Base-by-base conservation (phyloP, 2,888 invertebrate genomes). In the Andrena bucephala region DNA sequence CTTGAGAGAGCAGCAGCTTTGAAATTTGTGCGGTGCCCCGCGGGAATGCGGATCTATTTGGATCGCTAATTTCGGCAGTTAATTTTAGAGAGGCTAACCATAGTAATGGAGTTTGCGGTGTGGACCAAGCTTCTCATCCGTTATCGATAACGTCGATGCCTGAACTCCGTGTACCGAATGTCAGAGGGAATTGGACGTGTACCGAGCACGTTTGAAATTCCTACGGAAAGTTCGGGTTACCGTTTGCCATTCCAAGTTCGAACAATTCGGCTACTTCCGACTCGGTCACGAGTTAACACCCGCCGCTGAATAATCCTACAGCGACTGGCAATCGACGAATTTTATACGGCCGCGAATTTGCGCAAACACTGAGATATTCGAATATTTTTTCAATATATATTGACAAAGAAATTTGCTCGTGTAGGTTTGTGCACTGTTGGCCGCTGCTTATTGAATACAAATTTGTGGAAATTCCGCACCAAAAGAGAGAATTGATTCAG, bases 61-160 rank as follows among this genome's bases (percentile, higher is more conserved):
- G 85, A 89, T 85, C 85, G 85, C 85, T 86, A 89, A 90, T 89
- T 89, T 90, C 84, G 85, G 66, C 88, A 86, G 89, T 89, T 90
- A 89, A 89, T 89, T 89, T 89, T 87, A 80, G 83, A 75, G 67
- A 82, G 87, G 84, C 81, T 83, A 89, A 87, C 85, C 85, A 76
- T 75, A 80, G 83, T 83, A 89, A 89, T 89, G 87, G 89, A 84
- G 89, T 89, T 84, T 87, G 85, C 83, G 84, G 85, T 83, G 65
- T 59, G 69, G 80, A 68, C 72, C 83, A 79, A 85, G 84, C 87
- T 85, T 66, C 85, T 86, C 86, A 81, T 85, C 83, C 85, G 86
- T 87, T 88, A 87, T 85, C 87, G 82, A 87, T 87, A 84, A 87
- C 84, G 85, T 81, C 81, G 80, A 85, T 83, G 84, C 67, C 71